These are phyloP conservation scores for Accipiter cooperii DNA, from an alignment of 2,113 vertebrate genomes.

Conservation along the genomic window DNA sequence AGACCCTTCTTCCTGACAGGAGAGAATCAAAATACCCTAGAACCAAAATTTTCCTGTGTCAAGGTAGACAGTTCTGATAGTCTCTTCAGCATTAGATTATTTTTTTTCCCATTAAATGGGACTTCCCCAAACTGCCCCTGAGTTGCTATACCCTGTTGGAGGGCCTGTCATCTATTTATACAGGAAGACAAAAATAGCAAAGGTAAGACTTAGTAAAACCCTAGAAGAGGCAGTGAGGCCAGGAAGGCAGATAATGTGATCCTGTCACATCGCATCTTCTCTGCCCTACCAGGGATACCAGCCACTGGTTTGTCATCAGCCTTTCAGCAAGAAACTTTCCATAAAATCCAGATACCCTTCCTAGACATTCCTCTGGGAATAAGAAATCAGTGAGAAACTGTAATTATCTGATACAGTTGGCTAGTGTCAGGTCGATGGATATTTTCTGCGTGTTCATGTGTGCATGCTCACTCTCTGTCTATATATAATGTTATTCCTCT, in stretches of 20 bases:
- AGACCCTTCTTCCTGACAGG: background rate
- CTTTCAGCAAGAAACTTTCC: background rate
- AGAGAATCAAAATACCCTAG: background rate
- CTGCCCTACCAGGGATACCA: background rate
- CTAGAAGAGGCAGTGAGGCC: background rate
- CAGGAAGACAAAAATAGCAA: background rate
- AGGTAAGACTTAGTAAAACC: background rate
- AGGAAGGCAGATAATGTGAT: accelerated
- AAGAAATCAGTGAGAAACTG: background rate
- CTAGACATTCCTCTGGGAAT: background rate
- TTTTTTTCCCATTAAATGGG: background rate
- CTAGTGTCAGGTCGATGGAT: background rate
- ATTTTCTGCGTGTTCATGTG: background rate
- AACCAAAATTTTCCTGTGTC: background rate
- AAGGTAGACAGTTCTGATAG: background rate
- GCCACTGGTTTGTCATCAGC: background rate
- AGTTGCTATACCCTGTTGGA: background rate
- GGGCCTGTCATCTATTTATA: background rate
- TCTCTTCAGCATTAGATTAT: background rate
- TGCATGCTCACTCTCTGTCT: background rate
- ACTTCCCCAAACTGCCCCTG: background rate
- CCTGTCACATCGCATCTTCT: background rate
- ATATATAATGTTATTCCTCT: background rate
- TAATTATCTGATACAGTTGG: background rate
- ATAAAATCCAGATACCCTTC: background rate